A percentile compares a stretch with the other conserved stretches of the same genome.
Evolutionary conservation across 2,797 vertebrate species (phyloP).

Genomic region (Stomatorhinus walkeri): DNA sequence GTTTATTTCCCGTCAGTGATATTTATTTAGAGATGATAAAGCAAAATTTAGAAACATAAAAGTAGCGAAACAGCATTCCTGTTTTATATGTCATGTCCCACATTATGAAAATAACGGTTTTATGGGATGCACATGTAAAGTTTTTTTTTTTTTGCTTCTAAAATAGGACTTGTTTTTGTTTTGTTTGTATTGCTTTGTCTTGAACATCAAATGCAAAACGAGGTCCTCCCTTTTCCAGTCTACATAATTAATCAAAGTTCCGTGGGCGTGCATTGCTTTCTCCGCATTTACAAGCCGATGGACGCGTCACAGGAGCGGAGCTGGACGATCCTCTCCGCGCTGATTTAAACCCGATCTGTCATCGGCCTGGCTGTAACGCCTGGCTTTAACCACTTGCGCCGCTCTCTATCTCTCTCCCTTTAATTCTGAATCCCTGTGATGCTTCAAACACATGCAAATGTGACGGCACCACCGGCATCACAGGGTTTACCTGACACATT

Average conservation of each 20-base stretch:
- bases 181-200: neutral
- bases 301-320: neutral
- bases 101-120: neutral
- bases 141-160: neutral
- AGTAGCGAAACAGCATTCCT: neutral
- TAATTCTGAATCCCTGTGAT: conserved; percentile 17
- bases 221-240: neutral
- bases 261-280: neutral
- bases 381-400: neutral
- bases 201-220: neutral
- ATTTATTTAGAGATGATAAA: neutral
- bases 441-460: conserved; percentile 26
- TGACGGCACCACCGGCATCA: conserved; percentile 16
- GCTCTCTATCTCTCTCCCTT: neutral
- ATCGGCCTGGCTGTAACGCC: neutral
- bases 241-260: neutral
- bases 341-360: neutral
- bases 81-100: neutral
- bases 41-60: neutral
- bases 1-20: neutral
- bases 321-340: neutral
- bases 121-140: neutral
- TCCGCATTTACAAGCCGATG: neutral
- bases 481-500: neutral
- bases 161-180: neutral